Evolutionary conservation across 1,140 invertebrate species (phyloP), one percentile per base, ranked within the genome.

Genomic region (Diabrotica virgifera): DNA sequence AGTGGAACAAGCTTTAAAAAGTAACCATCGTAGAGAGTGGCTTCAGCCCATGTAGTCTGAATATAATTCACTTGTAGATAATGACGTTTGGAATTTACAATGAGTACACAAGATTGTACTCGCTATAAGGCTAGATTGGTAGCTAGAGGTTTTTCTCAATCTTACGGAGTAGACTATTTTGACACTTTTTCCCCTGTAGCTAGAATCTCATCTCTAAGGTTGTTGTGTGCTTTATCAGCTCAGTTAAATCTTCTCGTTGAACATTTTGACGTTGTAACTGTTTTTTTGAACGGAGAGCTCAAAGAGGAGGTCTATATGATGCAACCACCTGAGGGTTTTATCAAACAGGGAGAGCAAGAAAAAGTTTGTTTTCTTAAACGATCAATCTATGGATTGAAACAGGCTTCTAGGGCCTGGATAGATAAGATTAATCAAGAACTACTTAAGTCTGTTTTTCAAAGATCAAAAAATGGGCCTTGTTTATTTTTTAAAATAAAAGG

Each of bases 361-460:
- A 56, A 76, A 66, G 75, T 82, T 24, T 80, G 74, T 65, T 53
- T 56, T 50, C 62, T 81, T 37, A 74, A 74, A 54, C 70, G 64
- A 60, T 65, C 66, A 5, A 63, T 79, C 24, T 79, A 79, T 74
- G 76, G 76, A 6, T 64, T 80, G 14, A 78, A 76, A 58, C 71
- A 77, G 59, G 66, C 72, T 0, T n/a, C n/a, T n/a, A n/a, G n/a
- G n/a, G n/a, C n/a, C n/a, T n/a, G n/a, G n/a, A n/a, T n/a, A n/a
- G n/a, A n/a, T n/a, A n/a, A n/a, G n/a, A n/a, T n/a, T n/a, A n/a
- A n/a, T n/a, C n/a, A n/a, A n/a, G n/a, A n/a, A n/a, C n/a, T n/a
- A n/a, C n/a, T n/a, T n/a, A n/a, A n/a, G n/a, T n/a, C n/a, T n/a
- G 58, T 70, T 60, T 77, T 73, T 59, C 59, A 67, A 54, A 73